Base-by-base conservation (phyloP, 2,113 vertebrate genomes). In the Oryzias javanicus region DNA sequence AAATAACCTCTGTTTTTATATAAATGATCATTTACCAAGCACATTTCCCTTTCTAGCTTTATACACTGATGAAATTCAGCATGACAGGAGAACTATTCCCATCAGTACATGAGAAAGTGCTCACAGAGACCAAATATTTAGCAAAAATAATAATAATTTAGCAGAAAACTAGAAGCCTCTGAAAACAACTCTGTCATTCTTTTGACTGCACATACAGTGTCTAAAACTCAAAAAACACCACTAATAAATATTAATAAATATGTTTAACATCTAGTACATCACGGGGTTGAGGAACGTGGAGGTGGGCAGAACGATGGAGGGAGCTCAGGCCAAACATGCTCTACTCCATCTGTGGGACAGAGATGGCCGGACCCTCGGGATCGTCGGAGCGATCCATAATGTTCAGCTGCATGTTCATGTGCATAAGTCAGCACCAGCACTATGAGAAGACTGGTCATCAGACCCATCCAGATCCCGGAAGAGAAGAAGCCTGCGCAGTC, bases 321-420 rank as follows among this genome's bases (percentile, higher is more conserved):
- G 17, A 12, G 35, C n/a, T 8, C 13, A 4, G 40, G 20, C 41
- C 4, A 48, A 2, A 24, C 16, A 29, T n/a, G 47, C 1, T 40
- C 68, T 4, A 86, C 75, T 92, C 91, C 0, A 84, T 90, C 47
- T 85, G 91, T 0, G 91, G 91, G 49, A 91, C 91, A 2, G 91
- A 91, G 72, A 92, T 92, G 18, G 88, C 87, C 0, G 88, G 90
- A 17, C 89, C 89, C 52, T 93, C 92, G 64, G 91, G 91, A 59
- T 96, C 94, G 0, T 95, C 95, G 41, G 95, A 94, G 42, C 90
- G 91, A 79, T 98, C 97, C 59, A 98, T 95, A 1, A 92, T 93
- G 59, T 88, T 93, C 53, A 98, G 89, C 86, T 97, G 93, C 86
- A 96, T 86, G 84, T 98, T 91, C 94, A 96, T 95, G 76, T 98